Conservation (phyloP, 2,888 invertebrate genomes). For the Netelia virgata region DNA sequence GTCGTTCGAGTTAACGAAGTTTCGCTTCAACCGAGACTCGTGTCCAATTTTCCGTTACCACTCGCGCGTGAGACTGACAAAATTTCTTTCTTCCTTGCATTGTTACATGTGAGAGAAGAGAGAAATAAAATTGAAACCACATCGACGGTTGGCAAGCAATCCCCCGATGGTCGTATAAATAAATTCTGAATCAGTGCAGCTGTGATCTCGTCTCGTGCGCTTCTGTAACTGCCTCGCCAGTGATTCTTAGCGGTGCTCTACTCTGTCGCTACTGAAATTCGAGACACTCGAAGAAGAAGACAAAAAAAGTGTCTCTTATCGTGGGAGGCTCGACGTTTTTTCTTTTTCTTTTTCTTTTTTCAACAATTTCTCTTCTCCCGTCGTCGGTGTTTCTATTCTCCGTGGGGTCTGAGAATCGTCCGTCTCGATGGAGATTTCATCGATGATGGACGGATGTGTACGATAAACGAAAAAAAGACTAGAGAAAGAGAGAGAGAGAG, state of each 20-base stretch:
- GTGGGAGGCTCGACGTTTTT: constrained; percentile 8
- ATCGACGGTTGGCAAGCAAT: constrained; percentile 78
- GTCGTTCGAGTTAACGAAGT: constrained; percentile 6
- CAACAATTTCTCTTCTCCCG: background rate
- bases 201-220: constrained; percentile 66
- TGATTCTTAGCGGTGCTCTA: constrained; percentile 36
- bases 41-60: constrained; percentile 8
- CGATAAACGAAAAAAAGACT: background rate
- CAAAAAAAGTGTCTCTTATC: background rate
- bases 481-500: background rate
- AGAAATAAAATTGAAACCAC: constrained; percentile 64
- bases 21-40: background rate
- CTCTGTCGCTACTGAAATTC: constrained; percentile 73
- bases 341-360: background rate
- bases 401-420: constrained; percentile 13
- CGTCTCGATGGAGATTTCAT: constrained; percentile 33
- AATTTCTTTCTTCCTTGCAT: background rate
- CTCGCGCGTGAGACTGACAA: background rate
- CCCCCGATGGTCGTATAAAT: constrained; percentile 81
- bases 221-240: constrained; percentile 53
- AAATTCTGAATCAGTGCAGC: constrained; percentile 82
- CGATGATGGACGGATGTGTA: constrained; percentile 20
- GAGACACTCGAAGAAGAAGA: constrained; percentile 69
- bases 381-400: constrained; percentile 8
- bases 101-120: constrained; percentile 2